Base-by-base conservation (phyloP, 2,113 vertebrate genomes). In the Aythya baeri region DNA sequence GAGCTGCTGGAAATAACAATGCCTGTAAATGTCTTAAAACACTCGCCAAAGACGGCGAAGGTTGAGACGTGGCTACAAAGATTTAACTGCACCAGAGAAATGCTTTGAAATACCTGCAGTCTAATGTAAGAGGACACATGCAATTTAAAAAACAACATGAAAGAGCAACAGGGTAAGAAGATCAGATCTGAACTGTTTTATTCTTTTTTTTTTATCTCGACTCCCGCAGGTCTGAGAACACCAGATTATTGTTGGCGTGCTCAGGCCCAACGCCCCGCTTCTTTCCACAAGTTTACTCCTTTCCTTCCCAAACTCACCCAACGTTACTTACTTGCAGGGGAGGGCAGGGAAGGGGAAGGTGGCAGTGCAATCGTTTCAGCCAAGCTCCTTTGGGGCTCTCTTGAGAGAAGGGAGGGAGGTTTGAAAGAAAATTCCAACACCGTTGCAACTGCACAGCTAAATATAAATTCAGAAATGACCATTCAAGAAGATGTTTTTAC, bases 401-500 rank as follows among this genome's bases (percentile, higher is more conserved):
- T 11, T 43, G 23, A 78, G 90, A 65, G 49, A 88, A 78, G 17
- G 54, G 13, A 77, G 4, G 13, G 13, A 31, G 36, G 70, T 80
- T 54, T 74, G 63, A 88, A 82, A 86, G 72, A 46, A 32, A 23
- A 32, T 9, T 88, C 3, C 29, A 83, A 36, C 36, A 41, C 49
- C 81, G 36, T 79, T 76, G 36, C 58, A 62, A 77, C 36, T 43
- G 58, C 77, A 87, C 1, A 7, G 50, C 91, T n/a, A 72, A 81
- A 91, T 81, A 85, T 49, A 92, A 86, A 88, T 88, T 86, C 71
- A 91, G 92, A 97, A 96, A 93, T 87, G 76, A 86, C 88, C 87
- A 84, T 84, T 95, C 74, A 82, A 73, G 58, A 94, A 89, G 57
- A 75, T 55, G 75, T 62, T 91, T 92, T 70, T 89, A 75, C 57